Evolutionary conservation across 2,797 vertebrate genomes (phyloP).

Genomic region (Diceros bicornis): DNA sequence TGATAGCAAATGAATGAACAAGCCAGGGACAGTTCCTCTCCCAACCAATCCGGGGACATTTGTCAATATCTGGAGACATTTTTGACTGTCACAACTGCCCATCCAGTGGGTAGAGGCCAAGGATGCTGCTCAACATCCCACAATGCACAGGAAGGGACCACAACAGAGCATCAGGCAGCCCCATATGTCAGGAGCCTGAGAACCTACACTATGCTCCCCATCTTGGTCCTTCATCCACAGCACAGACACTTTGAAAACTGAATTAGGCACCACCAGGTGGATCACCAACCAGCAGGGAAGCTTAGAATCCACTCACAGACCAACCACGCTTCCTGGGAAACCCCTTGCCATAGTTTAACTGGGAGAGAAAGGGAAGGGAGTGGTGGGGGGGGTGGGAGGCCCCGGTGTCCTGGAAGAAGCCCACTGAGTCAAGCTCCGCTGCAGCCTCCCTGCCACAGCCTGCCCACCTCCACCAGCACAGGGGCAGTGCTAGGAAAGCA

Average conservation of each 20-base stretch:
- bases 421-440: too few species aligned
- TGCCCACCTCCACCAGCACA: background rate
- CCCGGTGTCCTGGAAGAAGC: background rate
- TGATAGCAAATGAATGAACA: background rate
- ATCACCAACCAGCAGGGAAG: background rate
- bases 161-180: background rate
- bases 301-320: background rate
- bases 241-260: background rate
- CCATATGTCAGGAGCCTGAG: background rate
- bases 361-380: background rate
- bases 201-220: fast-evolving
- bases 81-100: background rate
- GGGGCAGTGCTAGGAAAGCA: background rate
- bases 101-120: background rate
- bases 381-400: background rate
- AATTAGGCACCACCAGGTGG: background rate
- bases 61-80: background rate
- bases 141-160: too few species aligned
- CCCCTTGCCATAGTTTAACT: background rate
- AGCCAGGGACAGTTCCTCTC: background rate
- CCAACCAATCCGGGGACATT: background rate
- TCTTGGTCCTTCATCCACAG: background rate
- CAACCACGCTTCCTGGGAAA: background rate
- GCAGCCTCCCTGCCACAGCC: background rate
- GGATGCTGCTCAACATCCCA: background rate